Conservation (phyloP, 2,797 vertebrate genomes). For the Xenops minutus region DNA sequence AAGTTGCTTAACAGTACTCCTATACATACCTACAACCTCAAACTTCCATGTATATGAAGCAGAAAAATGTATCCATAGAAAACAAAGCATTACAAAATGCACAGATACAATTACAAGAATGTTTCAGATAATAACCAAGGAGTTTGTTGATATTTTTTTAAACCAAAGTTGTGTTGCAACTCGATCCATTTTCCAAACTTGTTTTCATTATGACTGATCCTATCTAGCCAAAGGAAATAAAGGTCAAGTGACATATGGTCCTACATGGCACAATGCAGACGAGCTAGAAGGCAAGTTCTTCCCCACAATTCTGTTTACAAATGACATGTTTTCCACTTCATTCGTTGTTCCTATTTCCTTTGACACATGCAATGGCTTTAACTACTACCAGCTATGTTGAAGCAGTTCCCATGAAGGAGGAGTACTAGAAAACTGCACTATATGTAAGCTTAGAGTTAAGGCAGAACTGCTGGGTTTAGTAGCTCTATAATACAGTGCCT, state of each 20-base stretch:
- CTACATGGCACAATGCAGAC: neutral
- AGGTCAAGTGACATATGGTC: constrained; percentile 29
- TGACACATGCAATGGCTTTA: neutral
- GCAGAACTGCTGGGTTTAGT: neutral
- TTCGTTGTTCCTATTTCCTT: neutral
- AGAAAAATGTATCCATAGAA: neutral
- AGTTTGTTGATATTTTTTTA: neutral
- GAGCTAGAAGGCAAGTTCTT: neutral
- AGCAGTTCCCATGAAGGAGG: neutral
- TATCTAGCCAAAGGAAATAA: neutral
- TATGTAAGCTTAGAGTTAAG: neutral
- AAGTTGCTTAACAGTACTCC: neutral
- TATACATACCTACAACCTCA: neutral
- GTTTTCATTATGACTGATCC: neutral
- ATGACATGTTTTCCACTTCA: neutral
- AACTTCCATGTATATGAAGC: neutral
- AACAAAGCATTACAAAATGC: neutral
- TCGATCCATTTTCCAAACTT: neutral
- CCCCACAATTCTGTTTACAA: neutral
- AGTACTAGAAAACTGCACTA: neutral
- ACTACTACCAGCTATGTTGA: neutral
- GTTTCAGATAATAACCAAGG: neutral
- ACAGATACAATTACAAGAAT: neutral
- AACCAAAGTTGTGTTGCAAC: neutral
- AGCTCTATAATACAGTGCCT: neutral